phyloP scores from a whole-genome alignment of 2,888 invertebrate genomes.

The Nomada ferruginata region DNA sequence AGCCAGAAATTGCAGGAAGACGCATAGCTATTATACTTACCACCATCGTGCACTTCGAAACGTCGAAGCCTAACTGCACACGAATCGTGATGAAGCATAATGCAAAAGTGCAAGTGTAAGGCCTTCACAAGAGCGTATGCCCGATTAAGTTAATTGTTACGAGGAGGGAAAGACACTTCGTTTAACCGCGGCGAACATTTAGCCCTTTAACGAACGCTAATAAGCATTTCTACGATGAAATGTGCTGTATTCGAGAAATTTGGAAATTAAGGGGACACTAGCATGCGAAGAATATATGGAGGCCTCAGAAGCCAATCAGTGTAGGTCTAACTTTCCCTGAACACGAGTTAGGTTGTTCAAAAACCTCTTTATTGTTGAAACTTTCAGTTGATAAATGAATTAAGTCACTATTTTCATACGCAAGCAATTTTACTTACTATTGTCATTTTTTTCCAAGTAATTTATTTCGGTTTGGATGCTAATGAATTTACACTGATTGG shows the following conservation, averaged over 20 bases:
- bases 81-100: constrained; percentile 1
- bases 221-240: not conserved
- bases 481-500: no score
- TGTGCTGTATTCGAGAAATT: not conserved
- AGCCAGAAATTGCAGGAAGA: constrained; percentile 72
- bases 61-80: constrained; percentile 30
- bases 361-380: no score
- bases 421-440: no score
- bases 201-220: not conserved
- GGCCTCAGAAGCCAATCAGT: no score
- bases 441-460: no score
- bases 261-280: not conserved
- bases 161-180: not conserved
- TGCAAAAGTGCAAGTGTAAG: not conserved
- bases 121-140: not conserved
- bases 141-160: constrained; percentile 2
- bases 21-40: constrained; percentile 65
- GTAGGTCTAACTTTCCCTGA: no score
- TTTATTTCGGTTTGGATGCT: no score
- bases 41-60: constrained; percentile 46
- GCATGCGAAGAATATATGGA: no score
- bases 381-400: no score
- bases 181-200: not conserved
- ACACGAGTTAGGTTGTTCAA: no score
- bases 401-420: no score